These are phyloP conservation scores for Isichthys henryi DNA, from an alignment of 2,113 vertebrate genomes.

Conservation along the genomic window DNA sequence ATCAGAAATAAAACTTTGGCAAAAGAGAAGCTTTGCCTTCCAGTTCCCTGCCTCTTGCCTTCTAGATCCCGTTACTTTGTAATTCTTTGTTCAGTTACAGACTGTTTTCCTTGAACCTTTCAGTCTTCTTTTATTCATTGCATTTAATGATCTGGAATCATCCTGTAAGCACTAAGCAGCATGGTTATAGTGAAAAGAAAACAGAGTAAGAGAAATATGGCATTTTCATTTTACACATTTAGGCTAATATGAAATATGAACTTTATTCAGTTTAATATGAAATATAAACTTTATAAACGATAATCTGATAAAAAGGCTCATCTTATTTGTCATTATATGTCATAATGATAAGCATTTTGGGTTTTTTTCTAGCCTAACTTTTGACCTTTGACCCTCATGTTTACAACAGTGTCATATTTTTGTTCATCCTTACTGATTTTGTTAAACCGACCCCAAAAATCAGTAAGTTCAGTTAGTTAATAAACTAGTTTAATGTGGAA, in stretches of 20 bases:
- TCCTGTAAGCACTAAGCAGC: slow-evolving; percentile 10
- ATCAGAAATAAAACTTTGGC: slow-evolving; percentile 37
- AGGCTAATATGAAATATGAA: not conserved
- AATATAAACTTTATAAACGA: not conserved
- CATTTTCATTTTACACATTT: not conserved
- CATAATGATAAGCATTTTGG: not conserved
- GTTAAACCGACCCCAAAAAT: not conserved
- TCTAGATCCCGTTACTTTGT: not conserved
- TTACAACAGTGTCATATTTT: not conserved
- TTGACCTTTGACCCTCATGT: not conserved
- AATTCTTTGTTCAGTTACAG: slow-evolving; percentile 33
- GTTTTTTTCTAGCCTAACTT: not conserved
- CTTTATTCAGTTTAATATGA: not conserved
- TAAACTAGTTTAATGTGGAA: not conserved
- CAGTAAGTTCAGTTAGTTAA: not conserved
- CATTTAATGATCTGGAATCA: slow-evolving; percentile 27
- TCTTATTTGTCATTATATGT: not conserved
- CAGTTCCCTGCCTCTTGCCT: not conserved
- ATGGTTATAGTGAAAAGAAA: not conserved
- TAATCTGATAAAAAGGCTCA: not conserved
- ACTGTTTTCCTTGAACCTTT: slow-evolving; percentile 14
- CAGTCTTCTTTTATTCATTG: slow-evolving; percentile 20
- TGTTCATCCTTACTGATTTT: not conserved
- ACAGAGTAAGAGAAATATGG: slow-evolving; percentile 11
- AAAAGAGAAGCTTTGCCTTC: slow-evolving; percentile 47